phyloP scores from a whole-genome alignment of 2,888 invertebrate species.

The Diadegma fenestrale region DNA sequence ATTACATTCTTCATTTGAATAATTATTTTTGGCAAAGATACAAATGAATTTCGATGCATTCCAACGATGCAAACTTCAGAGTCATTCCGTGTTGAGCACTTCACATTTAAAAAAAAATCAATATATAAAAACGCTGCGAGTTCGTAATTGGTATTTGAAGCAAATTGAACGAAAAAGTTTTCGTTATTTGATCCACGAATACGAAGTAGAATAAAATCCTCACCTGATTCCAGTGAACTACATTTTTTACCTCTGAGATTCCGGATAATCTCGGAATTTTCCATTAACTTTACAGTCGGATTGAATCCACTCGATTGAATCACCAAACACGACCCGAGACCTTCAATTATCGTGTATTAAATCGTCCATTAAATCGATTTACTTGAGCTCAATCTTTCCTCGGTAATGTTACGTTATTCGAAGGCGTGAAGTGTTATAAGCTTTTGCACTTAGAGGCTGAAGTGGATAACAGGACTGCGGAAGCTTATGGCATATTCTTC shows the following conservation, averaged over 20 bases:
- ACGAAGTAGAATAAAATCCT: neutral
- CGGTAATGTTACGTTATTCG: constrained; percentile 5
- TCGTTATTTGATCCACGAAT: neutral
- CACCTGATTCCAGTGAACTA: too few relatives aligned
- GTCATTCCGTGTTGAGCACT: too few relatives aligned
- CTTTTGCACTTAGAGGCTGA: constrained; percentile 23
- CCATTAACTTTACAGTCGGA: neutral
- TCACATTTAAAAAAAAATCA: too few relatives aligned
- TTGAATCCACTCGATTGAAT: neutral
- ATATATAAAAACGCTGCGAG: too few relatives aligned
- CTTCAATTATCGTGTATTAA: constrained; percentile 7
- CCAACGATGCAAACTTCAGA: too few relatives aligned
- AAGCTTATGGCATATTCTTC: constrained; percentile 18
- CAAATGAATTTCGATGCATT: too few relatives aligned
- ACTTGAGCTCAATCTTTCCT: neutral
- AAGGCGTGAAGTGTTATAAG: constrained; percentile 28
- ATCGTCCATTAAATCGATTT: constrained; percentile 10
- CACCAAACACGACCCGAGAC: neutral
- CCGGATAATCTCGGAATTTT: neutral
- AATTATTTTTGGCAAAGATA: too few relatives aligned
- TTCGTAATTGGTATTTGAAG: too few relatives aligned
- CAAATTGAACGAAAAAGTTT: neutral
- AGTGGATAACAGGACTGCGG: neutral
- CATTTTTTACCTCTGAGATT: neutral
- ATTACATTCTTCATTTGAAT: too few relatives aligned